Conservation (phyloP, 2,888 invertebrate species). For the Eledona agricola region DNA sequence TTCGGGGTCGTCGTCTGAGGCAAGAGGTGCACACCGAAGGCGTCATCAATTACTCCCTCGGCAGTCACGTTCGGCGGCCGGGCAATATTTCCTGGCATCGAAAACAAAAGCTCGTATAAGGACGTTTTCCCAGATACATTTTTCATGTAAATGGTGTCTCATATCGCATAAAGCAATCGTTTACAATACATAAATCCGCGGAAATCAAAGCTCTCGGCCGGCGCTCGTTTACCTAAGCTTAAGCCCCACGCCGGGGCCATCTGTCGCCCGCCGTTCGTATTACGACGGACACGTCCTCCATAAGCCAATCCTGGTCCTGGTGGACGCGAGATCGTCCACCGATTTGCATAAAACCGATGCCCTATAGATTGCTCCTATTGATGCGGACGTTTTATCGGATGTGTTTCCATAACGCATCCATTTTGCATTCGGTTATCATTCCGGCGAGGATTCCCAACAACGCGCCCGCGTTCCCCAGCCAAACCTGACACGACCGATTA, state of each 20-base stretch:
- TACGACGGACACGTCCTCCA: conserved; percentile 46
- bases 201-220: conserved; percentile 62
- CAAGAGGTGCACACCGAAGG: conserved; percentile 40
- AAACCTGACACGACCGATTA: no score
- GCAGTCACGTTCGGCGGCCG: conserved; percentile 61
- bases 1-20: no score
- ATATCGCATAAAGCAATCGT: conserved; percentile 66
- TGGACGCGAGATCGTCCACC: conserved; percentile 34
- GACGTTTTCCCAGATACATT: conserved; percentile 64
- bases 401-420: conserved; percentile 28
- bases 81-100: conserved; percentile 64
- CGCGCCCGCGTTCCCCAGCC: no score
- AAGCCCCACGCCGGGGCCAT: conserved; percentile 54
- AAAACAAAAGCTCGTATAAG: conserved; percentile 63
- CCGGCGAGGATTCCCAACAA: conserved; percentile 16
- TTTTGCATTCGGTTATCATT: conserved; percentile 25
- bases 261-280: conserved; percentile 49
- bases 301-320: conserved; percentile 44
- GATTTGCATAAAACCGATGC: conserved; percentile 39
- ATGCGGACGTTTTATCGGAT: conserved; percentile 33
- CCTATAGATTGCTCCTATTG: conserved; percentile 30
- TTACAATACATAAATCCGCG: conserved; percentile 65
- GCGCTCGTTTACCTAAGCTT: conserved; percentile 60
- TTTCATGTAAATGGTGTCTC: conserved; percentile 66
- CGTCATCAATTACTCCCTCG: conserved; percentile 62